Evolutionary conservation across 2,888 invertebrate genomes (phyloP), one percentile per base, ranked within the genome.

Genomic region (Apotomis turbidana): DNA sequence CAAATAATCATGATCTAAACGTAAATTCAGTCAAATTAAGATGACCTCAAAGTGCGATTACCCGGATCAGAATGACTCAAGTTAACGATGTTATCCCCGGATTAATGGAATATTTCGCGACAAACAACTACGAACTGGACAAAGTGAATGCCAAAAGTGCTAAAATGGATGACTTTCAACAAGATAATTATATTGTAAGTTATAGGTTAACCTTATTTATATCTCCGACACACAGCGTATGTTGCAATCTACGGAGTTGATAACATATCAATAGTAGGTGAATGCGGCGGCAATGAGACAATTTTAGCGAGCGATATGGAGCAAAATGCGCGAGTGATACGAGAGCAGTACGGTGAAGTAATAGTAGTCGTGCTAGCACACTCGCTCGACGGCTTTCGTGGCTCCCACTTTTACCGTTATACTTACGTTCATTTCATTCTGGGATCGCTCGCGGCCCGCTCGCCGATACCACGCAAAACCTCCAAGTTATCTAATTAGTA

Each of bases 321-420:
- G 51, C 71, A 46, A 71, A 58, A 51, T 59, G 77, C 78, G 78
- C 88, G 84, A 83, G 86, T 83, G 83, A 80, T 83, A 80, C 79
- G 79, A 78, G 81, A 82, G 86, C 84, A 88, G 86, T 76, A 76
- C 84, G 79, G 82, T 90, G 87, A 87, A 87, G 90, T 89, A 92
- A 90, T 91, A 81, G 84, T 83, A 83, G 83, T 83, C 84, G 84
- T 81, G 81, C 55, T 55, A 84, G 81, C 85, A 84, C 81, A 88
- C 85, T 86, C 83, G 91, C 85, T 86, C 77, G 83, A 85, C 91
- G 85, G 89, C 93, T 93, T 93, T 93, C 93, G 85, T 91, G 86
- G 86, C 88, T 88, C 85, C 86, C 83, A 90, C 93, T 90, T 93
- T 92, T 93, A 93, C 93, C 91, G 93, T 93, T 93, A 91, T 52